Evolutionary conservation across 2,113 vertebrate genomes (phyloP).

Genomic region (Halichoerus grypus): DNA sequence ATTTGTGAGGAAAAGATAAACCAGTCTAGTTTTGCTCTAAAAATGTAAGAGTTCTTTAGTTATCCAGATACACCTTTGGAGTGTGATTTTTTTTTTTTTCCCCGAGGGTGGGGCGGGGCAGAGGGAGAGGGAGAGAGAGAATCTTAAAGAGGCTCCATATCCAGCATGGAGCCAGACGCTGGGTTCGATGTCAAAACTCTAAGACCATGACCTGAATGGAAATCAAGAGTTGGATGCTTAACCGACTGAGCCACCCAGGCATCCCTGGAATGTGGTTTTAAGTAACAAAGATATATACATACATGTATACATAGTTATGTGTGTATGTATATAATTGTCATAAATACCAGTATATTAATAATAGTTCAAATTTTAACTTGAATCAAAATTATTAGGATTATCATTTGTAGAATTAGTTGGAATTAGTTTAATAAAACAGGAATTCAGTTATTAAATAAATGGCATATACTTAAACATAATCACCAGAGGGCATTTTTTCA

Average conservation of each 20-base stretch:
- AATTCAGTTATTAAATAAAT: neutral
- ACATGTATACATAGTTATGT: neutral
- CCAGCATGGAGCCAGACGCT: too few relatives aligned
- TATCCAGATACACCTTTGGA: constrained; percentile 37
- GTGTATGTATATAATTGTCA: neutral
- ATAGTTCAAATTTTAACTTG: neutral
- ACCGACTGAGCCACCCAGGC: neutral
- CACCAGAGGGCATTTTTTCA: neutral
- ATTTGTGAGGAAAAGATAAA: neutral
- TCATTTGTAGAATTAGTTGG: neutral
- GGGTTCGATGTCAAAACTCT: neutral
- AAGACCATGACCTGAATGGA: neutral
- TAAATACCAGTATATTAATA: neutral
- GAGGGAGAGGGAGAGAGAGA: neutral
- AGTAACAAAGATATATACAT: neutral
- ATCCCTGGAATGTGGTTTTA: neutral
- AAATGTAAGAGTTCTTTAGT: constrained; percentile 21
- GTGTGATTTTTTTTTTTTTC: neutral
- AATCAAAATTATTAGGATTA: neutral
- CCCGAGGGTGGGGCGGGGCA: neutral
- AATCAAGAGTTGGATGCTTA: neutral
- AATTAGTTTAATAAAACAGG: constrained; percentile 44
- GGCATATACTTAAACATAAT: neutral
- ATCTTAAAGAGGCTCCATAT: neutral
- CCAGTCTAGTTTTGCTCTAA: neutral